These are phyloP conservation scores for Blastobasis adustella DNA, from an alignment of 2,888 invertebrate genomes.

Conservation along the genomic window DNA sequence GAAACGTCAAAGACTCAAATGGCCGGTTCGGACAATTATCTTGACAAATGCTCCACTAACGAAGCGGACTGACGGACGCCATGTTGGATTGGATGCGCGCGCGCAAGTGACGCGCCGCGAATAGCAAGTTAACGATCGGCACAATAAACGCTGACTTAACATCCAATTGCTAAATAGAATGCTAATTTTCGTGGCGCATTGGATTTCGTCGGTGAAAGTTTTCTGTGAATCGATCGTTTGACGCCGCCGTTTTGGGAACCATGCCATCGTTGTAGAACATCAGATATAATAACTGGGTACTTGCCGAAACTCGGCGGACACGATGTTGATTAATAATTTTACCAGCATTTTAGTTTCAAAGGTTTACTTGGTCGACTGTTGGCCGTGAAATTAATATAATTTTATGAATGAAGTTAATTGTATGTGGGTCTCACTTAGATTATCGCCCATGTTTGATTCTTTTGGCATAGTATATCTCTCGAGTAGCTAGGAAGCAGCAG, in stretches of 20 bases:
- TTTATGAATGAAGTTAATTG: too few species aligned
- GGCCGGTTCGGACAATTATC: conserved; percentile 56
- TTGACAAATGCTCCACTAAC: conserved; percentile 65
- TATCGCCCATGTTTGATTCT: too few species aligned
- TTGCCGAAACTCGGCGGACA: too few species aligned
- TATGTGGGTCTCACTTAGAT: too few species aligned
- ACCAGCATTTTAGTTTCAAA: too few species aligned
- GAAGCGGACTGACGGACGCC: conserved; percentile 45
- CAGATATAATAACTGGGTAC: not conserved
- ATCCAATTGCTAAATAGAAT: conserved; percentile 37
- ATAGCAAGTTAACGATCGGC: conserved; percentile 55
- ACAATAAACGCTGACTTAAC: conserved; percentile 35
- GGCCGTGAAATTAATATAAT: too few species aligned
- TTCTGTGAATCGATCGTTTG: conserved; percentile 20
- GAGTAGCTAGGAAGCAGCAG: too few species aligned
- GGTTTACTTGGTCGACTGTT: too few species aligned
- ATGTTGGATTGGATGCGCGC: conserved; percentile 42
- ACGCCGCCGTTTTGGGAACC: not conserved
- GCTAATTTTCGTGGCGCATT: conserved; percentile 28
- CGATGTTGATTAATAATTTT: too few species aligned
- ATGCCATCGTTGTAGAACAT: not conserved
- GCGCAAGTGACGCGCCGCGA: conserved; percentile 42
- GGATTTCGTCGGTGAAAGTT: conserved; percentile 34
- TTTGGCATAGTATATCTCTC: too few species aligned
- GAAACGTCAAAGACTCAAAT: conserved; percentile 53